Conservation (phyloP, 2,888 invertebrate genomes). For the Drosophila formosana region DNA sequence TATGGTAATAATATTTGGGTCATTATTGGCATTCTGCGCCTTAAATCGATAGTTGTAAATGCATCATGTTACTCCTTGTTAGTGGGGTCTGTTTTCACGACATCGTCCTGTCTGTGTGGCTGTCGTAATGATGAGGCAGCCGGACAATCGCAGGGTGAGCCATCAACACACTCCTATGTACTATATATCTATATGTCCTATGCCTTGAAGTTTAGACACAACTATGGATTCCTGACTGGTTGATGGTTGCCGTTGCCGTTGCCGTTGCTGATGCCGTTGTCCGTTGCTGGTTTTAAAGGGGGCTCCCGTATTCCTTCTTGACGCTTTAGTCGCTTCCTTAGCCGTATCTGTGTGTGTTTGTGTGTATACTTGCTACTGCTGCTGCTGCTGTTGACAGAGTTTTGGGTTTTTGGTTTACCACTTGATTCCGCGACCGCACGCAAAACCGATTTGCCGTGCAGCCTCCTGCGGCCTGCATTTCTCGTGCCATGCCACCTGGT, state of each 20-base stretch:
- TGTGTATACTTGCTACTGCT: conserved; percentile 19
- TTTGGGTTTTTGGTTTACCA: conserved; percentile 65
- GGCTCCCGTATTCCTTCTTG: not conserved
- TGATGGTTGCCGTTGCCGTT: conserved; percentile 12
- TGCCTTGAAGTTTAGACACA: conserved; percentile 5
- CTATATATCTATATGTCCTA: not conserved
- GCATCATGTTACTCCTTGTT: not conserved
- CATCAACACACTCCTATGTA: conserved; percentile 39
- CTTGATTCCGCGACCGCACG: conserved; percentile 70
- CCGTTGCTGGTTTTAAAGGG: conserved; percentile 6
- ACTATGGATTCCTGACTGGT: not conserved
- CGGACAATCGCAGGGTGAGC: conserved; percentile 38
- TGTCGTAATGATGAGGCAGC: conserved; percentile 35
- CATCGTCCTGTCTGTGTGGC: conserved; percentile 21
- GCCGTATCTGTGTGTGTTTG: conserved; percentile 2
- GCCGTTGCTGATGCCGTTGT: not conserved
- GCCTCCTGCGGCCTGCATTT: conserved; percentile 50
- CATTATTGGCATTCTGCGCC: conserved; percentile 12
- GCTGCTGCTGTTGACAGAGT: conserved; percentile 57
- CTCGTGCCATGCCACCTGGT: conserved; percentile 25
- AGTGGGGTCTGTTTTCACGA: conserved; percentile 27
- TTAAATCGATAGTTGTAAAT: not conserved
- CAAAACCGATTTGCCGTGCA: conserved; percentile 69
- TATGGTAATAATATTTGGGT: not conserved
- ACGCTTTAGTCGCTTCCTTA: conserved; percentile 32